Base-by-base conservation (phyloP, 92 coral and sea anemone species). In the Diadumene lineata region DNA sequence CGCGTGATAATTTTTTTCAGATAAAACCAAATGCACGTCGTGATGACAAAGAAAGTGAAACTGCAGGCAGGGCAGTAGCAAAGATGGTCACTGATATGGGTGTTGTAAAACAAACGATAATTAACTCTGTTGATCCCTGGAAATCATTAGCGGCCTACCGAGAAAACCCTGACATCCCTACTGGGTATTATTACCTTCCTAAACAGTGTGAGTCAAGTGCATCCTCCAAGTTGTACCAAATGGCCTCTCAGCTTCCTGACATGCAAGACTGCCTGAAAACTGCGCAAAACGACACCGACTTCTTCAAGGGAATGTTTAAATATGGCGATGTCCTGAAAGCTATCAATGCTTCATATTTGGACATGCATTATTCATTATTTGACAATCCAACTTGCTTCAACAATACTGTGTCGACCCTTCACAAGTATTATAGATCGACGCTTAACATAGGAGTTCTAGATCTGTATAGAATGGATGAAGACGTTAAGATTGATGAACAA, bases 401-500 rank as follows among this genome's bases (percentile, higher is more conserved):
- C 58, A 64, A 88, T 69, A 93, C 98, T 10, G 87, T 87, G 74
- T 57, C 86, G 74, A 85, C 82, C 60, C 77, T 93, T 28, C 79
- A 70, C 51, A 75, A 44, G 22, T 81, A 87, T 62, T 93, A 93
- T 79, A 81, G 91, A 16, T 70, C 83, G 28, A 56, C 68, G 26
- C 79, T 93, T 60, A 93, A 97, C 43, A 81, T 86, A 32, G 98
- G 98, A 11, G 93, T 97, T 51, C 88, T 88, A 76, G 85, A 92
- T 46, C 70, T 93, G 34, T 92, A 93, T 78, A 80, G 73, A n/a
- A 68, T 77, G 25, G 61, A 61, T 9, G 68, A 90, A 27, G 53
- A 85, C 17, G 55, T 61, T 19, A 73, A 83, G 57, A 75, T 60
- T 38, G 48, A 38, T 31, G 31, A 22, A 0, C 82, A 87, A 34